These are phyloP conservation scores for Machaerirhynchus nigripectus DNA, from an alignment of 2,113 vertebrate species.

Conservation along the genomic window DNA sequence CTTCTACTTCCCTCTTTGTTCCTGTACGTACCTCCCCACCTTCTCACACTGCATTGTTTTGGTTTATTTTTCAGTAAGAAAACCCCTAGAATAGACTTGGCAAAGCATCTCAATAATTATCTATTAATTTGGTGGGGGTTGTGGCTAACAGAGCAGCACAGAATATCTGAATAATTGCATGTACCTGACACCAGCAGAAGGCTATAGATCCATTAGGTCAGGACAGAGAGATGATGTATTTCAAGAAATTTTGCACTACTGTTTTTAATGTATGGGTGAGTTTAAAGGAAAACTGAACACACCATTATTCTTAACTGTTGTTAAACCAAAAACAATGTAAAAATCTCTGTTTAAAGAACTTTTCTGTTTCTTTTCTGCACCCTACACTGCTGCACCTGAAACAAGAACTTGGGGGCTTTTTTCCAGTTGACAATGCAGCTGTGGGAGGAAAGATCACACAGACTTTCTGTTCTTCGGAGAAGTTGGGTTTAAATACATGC, in stretches of 20 bases:
- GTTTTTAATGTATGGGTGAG: background rate
- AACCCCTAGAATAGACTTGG: background rate
- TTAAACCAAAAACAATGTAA: background rate
- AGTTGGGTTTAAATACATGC: background rate
- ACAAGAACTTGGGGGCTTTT: background rate
- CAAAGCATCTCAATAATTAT: background rate
- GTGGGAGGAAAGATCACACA: background rate
- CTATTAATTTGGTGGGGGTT: background rate
- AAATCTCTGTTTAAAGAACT: background rate
- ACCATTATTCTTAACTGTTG: background rate
- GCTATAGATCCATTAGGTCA: background rate
- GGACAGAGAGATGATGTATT: background rate
- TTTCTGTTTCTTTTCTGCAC: background rate
- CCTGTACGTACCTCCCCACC: background rate
- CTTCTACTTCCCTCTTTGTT: background rate
- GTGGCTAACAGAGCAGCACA: background rate
- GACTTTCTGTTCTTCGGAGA: background rate
- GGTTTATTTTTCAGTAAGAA: background rate
- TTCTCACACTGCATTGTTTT: background rate
- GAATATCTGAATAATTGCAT: background rate
- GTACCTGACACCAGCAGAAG: background rate
- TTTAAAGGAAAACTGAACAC: background rate
- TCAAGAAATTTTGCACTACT: background rate
- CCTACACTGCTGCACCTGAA: background rate
- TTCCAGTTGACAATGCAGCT: background rate